Base-by-base conservation (phyloP, 2,888 invertebrate species). In the Euzetes globulus region DNA sequence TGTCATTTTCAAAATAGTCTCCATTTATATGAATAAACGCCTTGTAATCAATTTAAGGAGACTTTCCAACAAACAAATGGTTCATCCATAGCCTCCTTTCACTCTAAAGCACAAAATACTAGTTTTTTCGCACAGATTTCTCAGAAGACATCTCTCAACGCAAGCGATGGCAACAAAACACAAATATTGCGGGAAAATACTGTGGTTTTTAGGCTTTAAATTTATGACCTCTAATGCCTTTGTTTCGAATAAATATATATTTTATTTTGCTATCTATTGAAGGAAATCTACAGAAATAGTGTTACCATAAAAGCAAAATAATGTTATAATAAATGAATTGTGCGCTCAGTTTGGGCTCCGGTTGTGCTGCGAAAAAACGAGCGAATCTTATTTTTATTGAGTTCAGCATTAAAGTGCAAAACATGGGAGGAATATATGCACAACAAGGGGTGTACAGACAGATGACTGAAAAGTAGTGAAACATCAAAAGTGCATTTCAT, bases 281-380 rank as follows among this genome's bases (percentile, higher is more conserved):
- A 3, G 11, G 27, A 33, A 68, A 68, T 33, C 37, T 33, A 65
- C 68, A 68, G 45, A 33, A 68, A 68, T 45, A 45, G 41, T 68
- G 45, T 68, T 63, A 33, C 19, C 68, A 68, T 45, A 68, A 68
- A 68, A 68, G 68, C 68, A 68, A 68, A 68, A 45, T 68, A 68
- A 68, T 68, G 41, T 68, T 68, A 68, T 68, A 68, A 68, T 45
- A 68, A 45, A 68, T 68, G 68, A 68, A 68, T 68, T 68, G 22
- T 11, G 27, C 29, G 63, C 13, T 37, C 15, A 22, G n/a, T 11
- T 29, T 11, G 22, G 13, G 22, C 55, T 55, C 9, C n/a, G 55
- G 55, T 22, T 25, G 13, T 25, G 11, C 6, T 25, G 25, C 13
- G 13, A 13, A 47, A 55, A 55, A 55, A 55, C 22, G 3, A 52